Evolutionary conservation across 2,888 invertebrate genomes (phyloP).

Genomic region (Rhagonycha lutea): DNA sequence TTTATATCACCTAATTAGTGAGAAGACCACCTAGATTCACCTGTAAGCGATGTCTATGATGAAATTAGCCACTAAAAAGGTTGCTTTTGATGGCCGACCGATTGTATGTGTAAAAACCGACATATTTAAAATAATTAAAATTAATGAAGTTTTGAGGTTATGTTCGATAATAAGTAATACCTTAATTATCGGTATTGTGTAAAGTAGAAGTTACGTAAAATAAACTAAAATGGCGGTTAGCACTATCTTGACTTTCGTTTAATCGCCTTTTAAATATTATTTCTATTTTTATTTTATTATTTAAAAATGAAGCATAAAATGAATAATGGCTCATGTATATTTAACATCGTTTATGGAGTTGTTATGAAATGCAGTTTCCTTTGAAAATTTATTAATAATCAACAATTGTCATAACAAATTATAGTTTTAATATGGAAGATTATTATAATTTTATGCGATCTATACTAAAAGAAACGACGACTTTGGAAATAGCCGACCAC

Average conservation of each 20-base stretch:
- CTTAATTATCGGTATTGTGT: no score
- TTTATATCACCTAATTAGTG: slow-evolving; percentile 36
- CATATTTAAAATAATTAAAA: neutral
- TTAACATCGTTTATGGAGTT: neutral
- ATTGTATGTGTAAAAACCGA: neutral
- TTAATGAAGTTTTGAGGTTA: no score
- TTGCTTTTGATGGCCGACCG: slow-evolving; percentile 20
- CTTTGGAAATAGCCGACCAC: neutral
- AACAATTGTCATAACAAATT: neutral
- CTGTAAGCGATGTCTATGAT: slow-evolving; percentile 17
- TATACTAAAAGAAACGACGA: neutral
- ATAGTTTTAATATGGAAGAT: neutral
- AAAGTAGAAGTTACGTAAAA: no score
- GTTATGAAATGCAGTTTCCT: slow-evolving; percentile 1
- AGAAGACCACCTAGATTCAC: slow-evolving; percentile 33
- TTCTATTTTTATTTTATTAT: neutral
- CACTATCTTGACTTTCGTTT: neutral
- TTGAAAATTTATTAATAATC: neutral
- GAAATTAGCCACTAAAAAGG: slow-evolving; percentile 29
- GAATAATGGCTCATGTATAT: neutral
- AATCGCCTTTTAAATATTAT: neutral
- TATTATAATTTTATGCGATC: neutral
- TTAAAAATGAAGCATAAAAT: neutral
- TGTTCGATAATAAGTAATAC: no score
- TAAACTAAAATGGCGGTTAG: neutral